A percentile compares a stretch with the other conserved stretches of the same genome.
phyloP scores from a whole-genome alignment of 1,140 invertebrate species.

The Cheumatopsyche charites region DNA sequence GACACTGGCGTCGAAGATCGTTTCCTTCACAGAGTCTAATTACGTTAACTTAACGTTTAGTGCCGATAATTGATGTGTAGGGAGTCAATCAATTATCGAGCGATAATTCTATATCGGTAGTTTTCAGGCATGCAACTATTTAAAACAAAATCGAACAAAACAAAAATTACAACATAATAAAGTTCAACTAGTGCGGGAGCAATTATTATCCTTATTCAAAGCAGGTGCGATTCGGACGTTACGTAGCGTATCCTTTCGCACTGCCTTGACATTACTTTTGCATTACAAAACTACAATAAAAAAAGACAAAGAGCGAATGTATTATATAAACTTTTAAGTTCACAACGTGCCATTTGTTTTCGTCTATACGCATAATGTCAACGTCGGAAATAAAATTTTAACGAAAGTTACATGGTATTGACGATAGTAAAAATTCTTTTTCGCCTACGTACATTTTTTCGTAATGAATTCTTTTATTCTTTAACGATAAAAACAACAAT shows the following conservation, averaged over 20 bases:
- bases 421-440: no score
- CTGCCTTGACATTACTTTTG: constrained; percentile 19
- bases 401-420: background rate
- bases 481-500: background rate
- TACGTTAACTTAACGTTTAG: no score
- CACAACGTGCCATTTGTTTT: background rate
- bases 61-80: no score
- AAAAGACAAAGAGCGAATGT: background rate
- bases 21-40: no score
- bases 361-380: background rate
- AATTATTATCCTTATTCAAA: constrained; percentile 15
- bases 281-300: constrained; percentile 9
- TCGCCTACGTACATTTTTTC: background rate
- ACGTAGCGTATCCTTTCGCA: constrained; percentile 10
- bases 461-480: background rate
- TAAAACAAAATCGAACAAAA: no score
- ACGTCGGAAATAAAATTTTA: background rate
- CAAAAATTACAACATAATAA: no score
- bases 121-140: no score
- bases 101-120: no score
- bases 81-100: no score
- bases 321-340: constrained; percentile 6
- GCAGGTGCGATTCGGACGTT: background rate
- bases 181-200: no score
- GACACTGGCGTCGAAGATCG: no score